phyloP scores from a whole-genome alignment of 2,113 vertebrate genomes.

The Callaeas wilsoni region DNA sequence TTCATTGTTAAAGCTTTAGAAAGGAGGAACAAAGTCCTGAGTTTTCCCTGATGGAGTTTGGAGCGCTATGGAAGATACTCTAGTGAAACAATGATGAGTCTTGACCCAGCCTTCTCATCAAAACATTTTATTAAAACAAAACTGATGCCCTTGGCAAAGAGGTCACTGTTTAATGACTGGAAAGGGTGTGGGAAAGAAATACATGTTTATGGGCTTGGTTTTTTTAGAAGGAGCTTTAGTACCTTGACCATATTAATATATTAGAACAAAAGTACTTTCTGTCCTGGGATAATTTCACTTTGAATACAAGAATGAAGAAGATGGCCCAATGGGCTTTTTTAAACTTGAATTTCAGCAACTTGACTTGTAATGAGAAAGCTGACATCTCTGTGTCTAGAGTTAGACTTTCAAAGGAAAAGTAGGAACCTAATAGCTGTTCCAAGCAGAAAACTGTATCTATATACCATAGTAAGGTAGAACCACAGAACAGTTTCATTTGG shows the following conservation, averaged over 20 bases:
- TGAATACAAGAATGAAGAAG: not conserved
- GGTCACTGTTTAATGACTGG: not conserved
- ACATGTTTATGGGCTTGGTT: not conserved
- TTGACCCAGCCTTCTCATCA: not conserved
- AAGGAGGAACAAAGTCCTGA: not conserved
- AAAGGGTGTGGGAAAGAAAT: conserved; percentile 20
- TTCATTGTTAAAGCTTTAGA: not conserved
- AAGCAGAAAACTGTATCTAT: not conserved
- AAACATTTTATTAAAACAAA: not conserved
- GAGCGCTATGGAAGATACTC: not conserved
- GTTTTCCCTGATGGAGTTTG: not conserved
- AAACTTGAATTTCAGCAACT: not conserved
- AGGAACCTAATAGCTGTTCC: not conserved
- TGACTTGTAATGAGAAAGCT: not conserved
- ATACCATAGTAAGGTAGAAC: not conserved
- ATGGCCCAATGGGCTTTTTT: not conserved
- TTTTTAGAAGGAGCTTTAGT: not conserved
- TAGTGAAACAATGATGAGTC: not conserved
- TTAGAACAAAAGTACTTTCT: not conserved
- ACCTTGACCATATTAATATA: not conserved
- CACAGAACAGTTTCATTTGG: not conserved
- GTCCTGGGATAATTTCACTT: not conserved
- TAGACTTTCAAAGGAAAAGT: not conserved
- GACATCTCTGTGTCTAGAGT: not conserved
- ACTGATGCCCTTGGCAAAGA: not conserved